A percentile compares a stretch with the other conserved stretches of the same genome.
phyloP scores from a whole-genome alignment of 2,113 vertebrate genomes.

The Indicator indicator region DNA sequence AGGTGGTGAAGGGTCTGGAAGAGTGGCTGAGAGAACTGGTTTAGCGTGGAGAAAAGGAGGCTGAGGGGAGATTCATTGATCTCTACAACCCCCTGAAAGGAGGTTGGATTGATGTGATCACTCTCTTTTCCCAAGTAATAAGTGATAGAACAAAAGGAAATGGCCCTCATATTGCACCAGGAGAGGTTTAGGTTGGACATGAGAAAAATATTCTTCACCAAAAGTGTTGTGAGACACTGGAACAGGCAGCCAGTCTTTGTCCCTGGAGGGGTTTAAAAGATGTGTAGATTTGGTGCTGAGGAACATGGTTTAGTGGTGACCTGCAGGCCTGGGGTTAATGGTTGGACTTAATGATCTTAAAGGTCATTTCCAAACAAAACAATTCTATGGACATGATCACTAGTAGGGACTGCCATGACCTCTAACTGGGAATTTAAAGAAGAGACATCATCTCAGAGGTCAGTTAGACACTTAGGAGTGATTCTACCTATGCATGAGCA shows the following conservation, averaged over 20 bases:
- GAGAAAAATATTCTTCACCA: neutral
- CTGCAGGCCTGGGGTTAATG: neutral
- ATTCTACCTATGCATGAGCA: rapidly evolving
- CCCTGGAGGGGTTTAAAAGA: neutral
- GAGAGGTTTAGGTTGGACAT: neutral
- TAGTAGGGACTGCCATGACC: neutral
- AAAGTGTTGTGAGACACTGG: neutral
- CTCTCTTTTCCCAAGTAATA: neutral
- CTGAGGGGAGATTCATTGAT: neutral
- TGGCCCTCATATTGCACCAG: neutral
- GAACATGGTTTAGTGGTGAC: neutral
- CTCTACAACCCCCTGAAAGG: neutral
- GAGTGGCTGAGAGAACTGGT: neutral
- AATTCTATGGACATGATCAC: neutral
- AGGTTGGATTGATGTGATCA: neutral
- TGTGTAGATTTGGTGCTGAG: neutral
- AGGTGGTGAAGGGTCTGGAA: neutral
- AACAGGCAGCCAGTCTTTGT: neutral
- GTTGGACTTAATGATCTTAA: neutral
- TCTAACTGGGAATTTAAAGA: neutral
- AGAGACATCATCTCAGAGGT: neutral
- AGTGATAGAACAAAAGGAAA: neutral
- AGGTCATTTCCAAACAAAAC: neutral
- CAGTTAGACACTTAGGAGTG: rapidly evolving
- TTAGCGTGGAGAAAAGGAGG: neutral